Base-by-base conservation (phyloP, 2,888 invertebrate species). In the Liposcelis brunnea region DNA sequence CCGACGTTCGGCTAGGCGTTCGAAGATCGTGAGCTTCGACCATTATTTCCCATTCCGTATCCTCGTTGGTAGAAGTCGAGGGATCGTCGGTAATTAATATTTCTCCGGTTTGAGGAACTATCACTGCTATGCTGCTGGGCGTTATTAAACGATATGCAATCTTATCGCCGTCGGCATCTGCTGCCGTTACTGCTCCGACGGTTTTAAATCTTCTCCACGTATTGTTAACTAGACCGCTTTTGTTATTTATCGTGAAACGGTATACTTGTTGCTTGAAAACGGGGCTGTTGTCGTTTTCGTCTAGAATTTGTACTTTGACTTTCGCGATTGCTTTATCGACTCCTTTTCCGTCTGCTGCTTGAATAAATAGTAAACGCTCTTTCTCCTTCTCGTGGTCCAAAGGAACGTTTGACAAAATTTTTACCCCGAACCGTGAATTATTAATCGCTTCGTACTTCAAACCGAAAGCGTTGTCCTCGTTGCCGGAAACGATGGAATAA, bases 261-360 rank as follows among this genome's bases (percentile, higher is more conserved):
- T 90, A 90, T 42, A 80, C 70, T 48, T 74, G 72, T 52, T 80
- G 74, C 33, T 77, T 76, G 61, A 93, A 91, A 32, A 80, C 70
- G 1, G 93, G 94, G 49, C 80, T 76, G 61, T 94, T 93, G 62
- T 94, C 94, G 61, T 94, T 94, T 60, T 84, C 84, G 59, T 94
- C 90, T 18, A 77, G 66, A 19, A 95, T 74, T 15, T 74, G 72
- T 33, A 94, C 70, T 38, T 70, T 69, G 10, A 93, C 72, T 51
- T 77, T 79, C n/a, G 86, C 77, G 19, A 77, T 74, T 0, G 86
- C 84, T 54, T 78, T 81, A 61, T 86, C 87, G 42, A 84, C 73
- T 36, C 80, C 84, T 53, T 78, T 75, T 19, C 76, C 69, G 58
- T 89, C 87, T 10, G 77, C 76, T 0, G 89, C 90, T 58, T 82